These are phyloP conservation scores for Ceratina japonica DNA, from an alignment of 1,140 invertebrate species.

Conservation along the genomic window DNA sequence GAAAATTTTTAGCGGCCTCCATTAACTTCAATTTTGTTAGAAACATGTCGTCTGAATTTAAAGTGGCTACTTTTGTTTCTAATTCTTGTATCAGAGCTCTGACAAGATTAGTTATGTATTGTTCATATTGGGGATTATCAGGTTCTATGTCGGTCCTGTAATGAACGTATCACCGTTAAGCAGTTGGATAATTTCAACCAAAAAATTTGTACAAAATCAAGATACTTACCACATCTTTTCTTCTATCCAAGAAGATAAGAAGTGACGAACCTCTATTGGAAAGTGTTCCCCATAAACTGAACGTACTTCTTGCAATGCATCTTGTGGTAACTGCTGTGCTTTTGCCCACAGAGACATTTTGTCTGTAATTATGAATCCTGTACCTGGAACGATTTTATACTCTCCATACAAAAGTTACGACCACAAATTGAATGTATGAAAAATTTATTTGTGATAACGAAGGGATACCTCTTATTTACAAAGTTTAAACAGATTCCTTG, in stretches of 20 bases:
- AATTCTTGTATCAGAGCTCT: slow-evolving; percentile 88
- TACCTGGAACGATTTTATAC: not conserved
- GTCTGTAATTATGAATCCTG: slow-evolving; percentile 14
- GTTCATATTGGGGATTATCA: slow-evolving; percentile 83
- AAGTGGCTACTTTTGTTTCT: slow-evolving; percentile 85
- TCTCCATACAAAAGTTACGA: not conserved
- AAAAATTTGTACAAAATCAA: not conserved
- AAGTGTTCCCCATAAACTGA: slow-evolving; percentile 91
- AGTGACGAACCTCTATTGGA: slow-evolving; percentile 94
- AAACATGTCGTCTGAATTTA: slow-evolving; percentile 87
- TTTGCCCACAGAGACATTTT: slow-evolving; percentile 92
- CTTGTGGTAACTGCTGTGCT: slow-evolving; percentile 89
- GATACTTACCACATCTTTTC: slow-evolving; percentile 88
- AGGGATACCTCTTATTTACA: too few relatives aligned
- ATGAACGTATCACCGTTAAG: slow-evolving; percentile 6
- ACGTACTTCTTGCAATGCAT: slow-evolving; percentile 87
- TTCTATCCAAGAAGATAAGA: slow-evolving; percentile 93
- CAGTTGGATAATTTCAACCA: not conserved
- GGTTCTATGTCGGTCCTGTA: slow-evolving; percentile 85
- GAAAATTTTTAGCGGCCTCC: slow-evolving; percentile 88
- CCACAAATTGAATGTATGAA: not conserved
- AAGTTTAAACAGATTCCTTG: too few relatives aligned
- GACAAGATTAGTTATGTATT: slow-evolving; percentile 82
- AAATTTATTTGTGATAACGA: not conserved
- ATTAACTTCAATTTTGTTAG: slow-evolving; percentile 89